A percentile compares a stretch with the other conserved stretches of the same genome.
Evolutionary conservation across 2,888 invertebrate species (phyloP).

Genomic region (Xestoiulus laeticollis): DNA sequence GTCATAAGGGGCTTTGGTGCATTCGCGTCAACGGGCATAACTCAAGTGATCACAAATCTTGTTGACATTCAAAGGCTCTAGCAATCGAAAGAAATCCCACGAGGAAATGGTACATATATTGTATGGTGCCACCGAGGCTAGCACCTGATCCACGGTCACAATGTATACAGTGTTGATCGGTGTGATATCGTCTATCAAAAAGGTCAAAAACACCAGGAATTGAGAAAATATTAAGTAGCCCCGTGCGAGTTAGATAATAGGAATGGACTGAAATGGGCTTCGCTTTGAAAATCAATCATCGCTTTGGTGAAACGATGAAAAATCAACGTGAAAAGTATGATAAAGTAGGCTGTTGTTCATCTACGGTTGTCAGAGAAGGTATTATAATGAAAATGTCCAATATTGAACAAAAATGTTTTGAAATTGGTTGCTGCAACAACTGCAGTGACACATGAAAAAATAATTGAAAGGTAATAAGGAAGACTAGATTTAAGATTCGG

Average conservation of each 20-base stretch:
- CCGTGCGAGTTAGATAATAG: slow-evolving; percentile 13
- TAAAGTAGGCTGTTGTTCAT: too few species aligned
- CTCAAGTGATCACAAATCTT: slow-evolving; percentile 37
- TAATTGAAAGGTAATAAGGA: too few species aligned
- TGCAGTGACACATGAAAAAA: too few species aligned
- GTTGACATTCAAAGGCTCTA: slow-evolving; percentile 32
- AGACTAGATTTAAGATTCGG: too few species aligned
- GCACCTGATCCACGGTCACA: too few species aligned
- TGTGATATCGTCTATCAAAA: neutral
- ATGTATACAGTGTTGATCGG: neutral
- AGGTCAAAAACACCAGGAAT: slow-evolving; percentile 23
- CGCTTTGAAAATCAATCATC: neutral
- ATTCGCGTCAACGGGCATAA: slow-evolving; percentile 15
- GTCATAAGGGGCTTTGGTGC: slow-evolving; percentile 37
- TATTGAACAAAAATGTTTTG: too few species aligned
- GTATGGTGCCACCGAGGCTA: neutral
- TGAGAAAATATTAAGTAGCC: slow-evolving; percentile 24
- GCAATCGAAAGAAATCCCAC: slow-evolving; percentile 22
- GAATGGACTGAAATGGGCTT: neutral
- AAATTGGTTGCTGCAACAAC: too few species aligned
- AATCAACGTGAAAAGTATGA: too few species aligned
- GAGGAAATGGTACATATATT: neutral
- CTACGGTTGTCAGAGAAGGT: too few species aligned
- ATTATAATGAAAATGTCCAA: too few species aligned
- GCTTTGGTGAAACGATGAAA: too few species aligned